Conservation (phyloP, 2,888 invertebrate species). For the Lasioglossum oenotherae region DNA sequence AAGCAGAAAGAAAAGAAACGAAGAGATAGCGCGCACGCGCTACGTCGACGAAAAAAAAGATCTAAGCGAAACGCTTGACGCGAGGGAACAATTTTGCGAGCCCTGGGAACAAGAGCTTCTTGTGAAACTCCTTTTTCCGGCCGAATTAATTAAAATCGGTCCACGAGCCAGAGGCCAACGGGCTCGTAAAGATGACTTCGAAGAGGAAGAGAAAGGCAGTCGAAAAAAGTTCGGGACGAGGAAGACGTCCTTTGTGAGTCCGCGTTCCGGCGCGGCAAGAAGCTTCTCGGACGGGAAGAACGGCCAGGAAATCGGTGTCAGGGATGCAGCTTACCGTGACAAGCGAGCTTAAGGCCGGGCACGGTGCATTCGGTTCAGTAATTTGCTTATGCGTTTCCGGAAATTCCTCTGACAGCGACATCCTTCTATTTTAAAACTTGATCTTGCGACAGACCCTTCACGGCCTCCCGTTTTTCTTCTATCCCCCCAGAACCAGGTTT, state of each 20-base stretch:
- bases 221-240: conserved; percentile 27
- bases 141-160: conserved; percentile 71
- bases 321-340: conserved; percentile 45
- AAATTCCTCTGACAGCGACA: conserved; percentile 53
- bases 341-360: conserved; percentile 37
- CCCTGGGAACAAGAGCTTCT: conserved; percentile 15
- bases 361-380: conserved; percentile 58
- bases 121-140: conserved; percentile 38
- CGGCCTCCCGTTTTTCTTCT: background rate
- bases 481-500: background rate
- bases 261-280: conserved; percentile 37
- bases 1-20: background rate
- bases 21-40: background rate
- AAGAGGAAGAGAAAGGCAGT: background rate
- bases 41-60: conserved; percentile 7
- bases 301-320: conserved; percentile 46
- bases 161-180: conserved; percentile 24
- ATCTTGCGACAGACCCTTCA: conserved; percentile 1
- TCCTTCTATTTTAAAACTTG: conserved; percentile 20
- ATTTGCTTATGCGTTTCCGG: conserved; percentile 60
- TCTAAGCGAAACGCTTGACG: conserved; percentile 27
- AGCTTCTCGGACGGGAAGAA: conserved; percentile 37
- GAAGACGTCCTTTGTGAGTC: conserved; percentile 41
- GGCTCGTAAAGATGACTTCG: conserved; percentile 40
- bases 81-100: conserved; percentile 36